Conservation (phyloP, 2,888 invertebrate species). For the Macropis europaea region DNA sequence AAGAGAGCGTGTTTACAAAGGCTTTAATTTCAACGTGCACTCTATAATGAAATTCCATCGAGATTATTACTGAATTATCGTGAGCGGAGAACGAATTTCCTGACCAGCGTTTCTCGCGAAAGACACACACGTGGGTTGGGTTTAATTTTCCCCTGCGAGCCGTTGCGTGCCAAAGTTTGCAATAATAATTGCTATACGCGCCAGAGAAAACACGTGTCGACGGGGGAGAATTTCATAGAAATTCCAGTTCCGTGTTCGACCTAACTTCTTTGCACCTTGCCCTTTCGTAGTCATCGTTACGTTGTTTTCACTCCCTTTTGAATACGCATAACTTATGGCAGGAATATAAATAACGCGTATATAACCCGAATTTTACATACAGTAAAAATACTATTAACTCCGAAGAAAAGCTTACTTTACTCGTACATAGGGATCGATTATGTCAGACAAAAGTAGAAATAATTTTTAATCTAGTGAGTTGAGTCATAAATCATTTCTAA, state of each 20-base stretch:
- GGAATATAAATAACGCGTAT: no score
- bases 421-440: no score
- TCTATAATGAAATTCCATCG: neutral
- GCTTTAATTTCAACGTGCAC: neutral
- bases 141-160: neutral
- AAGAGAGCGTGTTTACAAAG: neutral
- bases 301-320: no score
- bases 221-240: neutral
- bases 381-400: no score
- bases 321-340: no score
- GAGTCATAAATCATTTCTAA: no score
- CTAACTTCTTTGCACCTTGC: no score
- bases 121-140: neutral
- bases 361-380: no score
- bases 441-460: no score
- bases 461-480: no score
- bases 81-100: neutral
- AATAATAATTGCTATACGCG: neutral
- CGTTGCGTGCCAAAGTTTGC: neutral
- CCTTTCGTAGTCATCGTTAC: no score
- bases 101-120: neutral
- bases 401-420: no score
- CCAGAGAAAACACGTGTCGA: neutral
- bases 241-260: neutral
- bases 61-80: neutral